Evolutionary conservation across 2,888 invertebrate species (phyloP), one percentile per base, ranked within the genome.

Genomic region (Emmelina monodactyla): DNA sequence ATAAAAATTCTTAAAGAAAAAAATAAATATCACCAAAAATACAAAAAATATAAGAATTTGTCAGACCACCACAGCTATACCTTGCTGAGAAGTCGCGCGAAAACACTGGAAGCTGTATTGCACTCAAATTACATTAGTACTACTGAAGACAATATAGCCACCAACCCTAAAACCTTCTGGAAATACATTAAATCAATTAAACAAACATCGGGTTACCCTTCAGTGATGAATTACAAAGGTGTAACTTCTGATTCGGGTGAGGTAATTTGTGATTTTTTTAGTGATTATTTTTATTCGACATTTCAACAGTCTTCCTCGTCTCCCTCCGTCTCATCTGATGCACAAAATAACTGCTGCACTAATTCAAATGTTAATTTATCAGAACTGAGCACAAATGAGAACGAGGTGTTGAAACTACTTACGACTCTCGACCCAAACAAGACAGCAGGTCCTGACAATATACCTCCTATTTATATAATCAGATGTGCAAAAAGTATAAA

Each of bases 381-480:
- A n/a, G n/a, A n/a, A n/a, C n/a, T n/a, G n/a, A n/a, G n/a, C n/a
- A n/a, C n/a, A n/a, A n/a, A n/a, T n/a, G 7, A 6, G 7, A n/a
- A 22, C 2, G 12, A 32, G 15, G 10, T 40, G 1, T 3, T n/a
- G 16, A 25, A 40, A 25, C 3, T 45, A 22, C n/a, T 44, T 10
- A 31, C 28, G 14, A 13, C 34, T 10, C 13, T 43, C n/a, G 43
- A 44, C n/a, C 13, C 35, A 12, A 28, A 11, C n/a, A 46, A 46
- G 33, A 35, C 39, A 9, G 42, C 41, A 2, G 46, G 46, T 1
- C 43, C 44, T 0, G 46, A 45, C 16, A 7, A 31, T 4, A 38
- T 45, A 14, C 33, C 39, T 4, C 40, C 44, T 1, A 6, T 32
- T 11, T 42, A 42, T 16, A 35, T 45, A 7, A 22, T 39, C 1